These are phyloP conservation scores for Hartigia nigra DNA, from an alignment of 2,888 invertebrate genomes.

Conservation along the genomic window DNA sequence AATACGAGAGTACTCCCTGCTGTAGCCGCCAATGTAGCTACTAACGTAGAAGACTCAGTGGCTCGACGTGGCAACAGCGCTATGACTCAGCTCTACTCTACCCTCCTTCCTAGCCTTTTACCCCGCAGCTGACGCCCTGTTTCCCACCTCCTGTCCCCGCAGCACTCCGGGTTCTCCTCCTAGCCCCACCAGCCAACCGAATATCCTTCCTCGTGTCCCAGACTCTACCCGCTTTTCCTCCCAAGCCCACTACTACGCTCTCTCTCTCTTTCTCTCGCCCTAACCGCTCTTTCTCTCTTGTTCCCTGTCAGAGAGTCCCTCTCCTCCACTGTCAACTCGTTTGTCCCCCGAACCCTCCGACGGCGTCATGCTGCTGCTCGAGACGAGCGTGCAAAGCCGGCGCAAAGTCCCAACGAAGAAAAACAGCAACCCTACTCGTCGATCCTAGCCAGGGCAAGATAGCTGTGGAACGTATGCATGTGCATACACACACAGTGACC, in stretches of 20 bases:
- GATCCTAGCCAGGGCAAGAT: not conserved
- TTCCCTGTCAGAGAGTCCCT: not conserved
- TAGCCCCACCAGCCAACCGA: constrained; percentile 26
- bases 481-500: not conserved
- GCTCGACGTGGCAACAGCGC: constrained; percentile 61
- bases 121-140: constrained; percentile 62
- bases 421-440: constrained; percentile 29
- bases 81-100: constrained; percentile 63
- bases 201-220: constrained; percentile 54
- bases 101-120: constrained; percentile 33
- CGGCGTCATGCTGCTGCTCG: constrained; percentile 37
- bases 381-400: constrained; percentile 43
- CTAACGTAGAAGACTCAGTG: constrained; percentile 4
- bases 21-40: not conserved
- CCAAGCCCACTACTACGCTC: constrained; percentile 23
- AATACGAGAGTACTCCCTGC: not conserved
- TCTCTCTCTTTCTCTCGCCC: constrained; percentile 24
- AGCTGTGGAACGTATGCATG: not conserved
- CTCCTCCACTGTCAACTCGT: constrained; percentile 47
- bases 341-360: constrained; percentile 31
- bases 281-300: constrained; percentile 11
- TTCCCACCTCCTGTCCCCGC: constrained; percentile 32
- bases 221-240: constrained; percentile 30
- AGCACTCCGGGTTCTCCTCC: constrained; percentile 16
- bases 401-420: constrained; percentile 43